These are phyloP conservation scores for Monodelphis domestica DNA, from an alignment of 2,797 vertebrate species.

Conservation along the genomic window DNA sequence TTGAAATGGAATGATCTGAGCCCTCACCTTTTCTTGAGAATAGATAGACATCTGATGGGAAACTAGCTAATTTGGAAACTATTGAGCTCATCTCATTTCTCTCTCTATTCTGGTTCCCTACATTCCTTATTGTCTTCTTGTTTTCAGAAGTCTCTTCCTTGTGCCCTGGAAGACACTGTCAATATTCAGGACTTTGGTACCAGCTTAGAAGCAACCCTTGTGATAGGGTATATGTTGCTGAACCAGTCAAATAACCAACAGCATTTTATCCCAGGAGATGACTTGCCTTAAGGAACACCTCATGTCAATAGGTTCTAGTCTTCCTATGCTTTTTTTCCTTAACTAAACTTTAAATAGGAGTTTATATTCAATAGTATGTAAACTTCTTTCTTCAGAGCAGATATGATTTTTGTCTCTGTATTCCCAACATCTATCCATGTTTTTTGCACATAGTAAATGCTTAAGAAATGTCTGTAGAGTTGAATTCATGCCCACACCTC, in stretches of 20 bases:
- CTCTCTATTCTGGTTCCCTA: neutral
- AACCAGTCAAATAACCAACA: constrained; percentile 22
- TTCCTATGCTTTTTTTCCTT: neutral
- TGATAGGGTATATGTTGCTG: constrained; percentile 5
- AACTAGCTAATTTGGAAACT: neutral
- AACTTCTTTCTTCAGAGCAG: neutral
- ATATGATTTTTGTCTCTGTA: neutral
- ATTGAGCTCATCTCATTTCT: neutral
- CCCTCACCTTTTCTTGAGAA: neutral
- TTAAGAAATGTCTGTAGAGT: neutral
- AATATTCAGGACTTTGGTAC: neutral
- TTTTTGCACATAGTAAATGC: neutral
- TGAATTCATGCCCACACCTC: neutral
- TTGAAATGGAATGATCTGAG: neutral
- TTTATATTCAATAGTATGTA: neutral
- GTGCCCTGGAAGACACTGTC: neutral
- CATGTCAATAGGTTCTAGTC: neutral
- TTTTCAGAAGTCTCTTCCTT: constrained; percentile 18
- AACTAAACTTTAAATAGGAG: neutral
- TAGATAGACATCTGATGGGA: neutral
- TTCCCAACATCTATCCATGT: neutral
- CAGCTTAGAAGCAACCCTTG: neutral
- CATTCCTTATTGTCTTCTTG: neutral
- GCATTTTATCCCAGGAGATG: neutral
- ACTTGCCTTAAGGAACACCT: neutral